phyloP scores from a whole-genome alignment of 1,140 invertebrate species.

The Arion vulgaris region DNA sequence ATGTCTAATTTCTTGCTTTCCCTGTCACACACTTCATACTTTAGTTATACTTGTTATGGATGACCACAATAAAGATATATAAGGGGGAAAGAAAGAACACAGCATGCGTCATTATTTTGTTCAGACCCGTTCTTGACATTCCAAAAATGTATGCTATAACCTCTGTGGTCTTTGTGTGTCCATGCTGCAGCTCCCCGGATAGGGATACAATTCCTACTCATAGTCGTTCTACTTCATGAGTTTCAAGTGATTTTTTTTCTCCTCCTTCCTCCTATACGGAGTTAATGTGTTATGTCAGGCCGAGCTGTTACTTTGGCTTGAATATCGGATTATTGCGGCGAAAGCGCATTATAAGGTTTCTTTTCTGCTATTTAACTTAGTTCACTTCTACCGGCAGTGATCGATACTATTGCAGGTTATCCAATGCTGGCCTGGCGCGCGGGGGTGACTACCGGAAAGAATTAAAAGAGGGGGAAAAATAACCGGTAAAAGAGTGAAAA shows the following conservation, averaged over 20 bases:
- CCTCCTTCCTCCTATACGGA: too few relatives aligned
- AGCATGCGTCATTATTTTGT: background rate
- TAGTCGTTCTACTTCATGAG: background rate
- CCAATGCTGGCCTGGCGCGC: background rate
- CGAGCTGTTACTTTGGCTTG: background rate
- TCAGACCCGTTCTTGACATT: too few relatives aligned
- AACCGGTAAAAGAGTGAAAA: background rate
- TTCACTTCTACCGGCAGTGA: background rate
- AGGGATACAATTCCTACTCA: too few relatives aligned
- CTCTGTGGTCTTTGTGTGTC: background rate
- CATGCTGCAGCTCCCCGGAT: background rate
- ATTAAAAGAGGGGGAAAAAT: background rate
- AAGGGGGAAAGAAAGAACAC: too few relatives aligned
- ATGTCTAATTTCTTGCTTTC: too few relatives aligned
- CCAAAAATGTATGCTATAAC: background rate
- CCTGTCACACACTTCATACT: too few relatives aligned
- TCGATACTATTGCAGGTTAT: background rate
- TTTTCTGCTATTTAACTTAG: background rate
- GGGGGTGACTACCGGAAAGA: background rate
- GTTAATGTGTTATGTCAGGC: background rate
- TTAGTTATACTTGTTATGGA: too few relatives aligned
- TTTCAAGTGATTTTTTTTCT: too few relatives aligned
- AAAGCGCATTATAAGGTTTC: background rate
- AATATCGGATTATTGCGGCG: background rate
- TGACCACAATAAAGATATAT: too few relatives aligned